These are phyloP conservation scores for Thamnophis elegans DNA, from an alignment of 2,797 vertebrate genomes.

Conservation along the genomic window DNA sequence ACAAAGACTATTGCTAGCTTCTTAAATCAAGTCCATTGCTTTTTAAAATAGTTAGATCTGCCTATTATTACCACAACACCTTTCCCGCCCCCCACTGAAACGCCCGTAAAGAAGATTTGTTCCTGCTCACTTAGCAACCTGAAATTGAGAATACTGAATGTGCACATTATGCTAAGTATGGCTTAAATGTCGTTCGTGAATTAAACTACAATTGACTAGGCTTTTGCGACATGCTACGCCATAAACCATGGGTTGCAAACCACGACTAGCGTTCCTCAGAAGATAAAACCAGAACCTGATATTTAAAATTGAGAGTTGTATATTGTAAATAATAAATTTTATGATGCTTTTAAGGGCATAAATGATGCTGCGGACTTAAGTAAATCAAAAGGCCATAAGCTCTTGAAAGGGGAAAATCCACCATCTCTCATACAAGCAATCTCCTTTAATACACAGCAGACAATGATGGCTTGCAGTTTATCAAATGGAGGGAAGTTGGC, in stretches of 20 bases:
- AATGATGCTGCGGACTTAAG: background rate
- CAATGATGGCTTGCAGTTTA: background rate
- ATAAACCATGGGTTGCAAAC: background rate
- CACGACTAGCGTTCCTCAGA: background rate
- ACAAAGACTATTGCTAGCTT: background rate
- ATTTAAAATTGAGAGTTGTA: background rate
- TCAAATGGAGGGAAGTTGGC: background rate
- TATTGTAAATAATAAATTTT: background rate
- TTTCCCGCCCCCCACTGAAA: fast-evolving
- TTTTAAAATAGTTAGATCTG: background rate
- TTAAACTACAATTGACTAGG: background rate
- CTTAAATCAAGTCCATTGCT: background rate
- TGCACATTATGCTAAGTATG: background rate
- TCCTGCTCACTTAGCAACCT: background rate
- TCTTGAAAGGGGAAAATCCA: background rate
- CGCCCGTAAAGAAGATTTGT: background rate
- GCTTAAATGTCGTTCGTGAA: background rate
- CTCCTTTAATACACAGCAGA: background rate
- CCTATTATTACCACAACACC: background rate
- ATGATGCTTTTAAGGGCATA: background rate
- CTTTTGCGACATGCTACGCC: background rate
- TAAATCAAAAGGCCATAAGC: background rate
- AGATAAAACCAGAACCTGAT: background rate
- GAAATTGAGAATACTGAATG: background rate
- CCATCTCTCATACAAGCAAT: background rate